Evolutionary conservation across 2,113 vertebrate genomes (phyloP).

Genomic region (Notothenia rossii): DNA sequence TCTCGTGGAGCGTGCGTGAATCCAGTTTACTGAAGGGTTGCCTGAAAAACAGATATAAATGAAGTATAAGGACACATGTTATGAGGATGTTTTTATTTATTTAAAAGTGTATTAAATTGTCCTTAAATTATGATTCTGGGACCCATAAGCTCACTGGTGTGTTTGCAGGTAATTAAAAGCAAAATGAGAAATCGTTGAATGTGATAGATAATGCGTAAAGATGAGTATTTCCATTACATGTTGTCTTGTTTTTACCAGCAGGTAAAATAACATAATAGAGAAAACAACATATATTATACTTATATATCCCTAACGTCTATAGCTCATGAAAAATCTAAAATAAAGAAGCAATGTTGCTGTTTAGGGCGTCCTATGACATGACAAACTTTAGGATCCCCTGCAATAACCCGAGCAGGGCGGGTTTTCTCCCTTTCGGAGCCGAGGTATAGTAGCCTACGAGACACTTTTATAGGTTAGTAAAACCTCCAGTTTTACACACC

Average conservation of each 20-base stretch:
- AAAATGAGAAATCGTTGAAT: background rate
- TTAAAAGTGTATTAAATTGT: background rate
- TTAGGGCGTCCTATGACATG: slow-evolving; percentile 40
- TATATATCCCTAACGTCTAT: background rate
- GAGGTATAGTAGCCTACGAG: slow-evolving; percentile 91
- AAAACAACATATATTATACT: background rate
- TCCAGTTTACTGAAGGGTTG: slow-evolving; percentile 99
- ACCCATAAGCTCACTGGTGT: background rate
- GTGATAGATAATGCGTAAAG: slow-evolving; percentile 12
- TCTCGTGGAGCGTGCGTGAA: slow-evolving; percentile 96
- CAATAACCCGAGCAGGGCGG: slow-evolving; percentile 86
- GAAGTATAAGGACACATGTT: background rate
- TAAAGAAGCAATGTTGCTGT: slow-evolving; percentile 11
- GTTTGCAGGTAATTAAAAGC: background rate
- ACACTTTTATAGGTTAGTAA: slow-evolving; percentile 99
- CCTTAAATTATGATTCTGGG: background rate
- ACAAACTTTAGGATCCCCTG: slow-evolving; percentile 53
- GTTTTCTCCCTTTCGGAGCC: slow-evolving; percentile 82
- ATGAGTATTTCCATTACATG: background rate
- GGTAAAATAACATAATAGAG: background rate
- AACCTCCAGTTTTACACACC: slow-evolving; percentile 98
- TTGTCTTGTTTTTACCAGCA: background rate
- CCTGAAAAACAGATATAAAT: slow-evolving; percentile 79
- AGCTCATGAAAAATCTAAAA: slow-evolving; percentile 2
- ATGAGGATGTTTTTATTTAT: background rate